Percentiles rank a stretch among this genome's conserved stretches.
Conservation (phyloP, 1,140 invertebrate species). For the Sarcophaga bullata region DNA sequence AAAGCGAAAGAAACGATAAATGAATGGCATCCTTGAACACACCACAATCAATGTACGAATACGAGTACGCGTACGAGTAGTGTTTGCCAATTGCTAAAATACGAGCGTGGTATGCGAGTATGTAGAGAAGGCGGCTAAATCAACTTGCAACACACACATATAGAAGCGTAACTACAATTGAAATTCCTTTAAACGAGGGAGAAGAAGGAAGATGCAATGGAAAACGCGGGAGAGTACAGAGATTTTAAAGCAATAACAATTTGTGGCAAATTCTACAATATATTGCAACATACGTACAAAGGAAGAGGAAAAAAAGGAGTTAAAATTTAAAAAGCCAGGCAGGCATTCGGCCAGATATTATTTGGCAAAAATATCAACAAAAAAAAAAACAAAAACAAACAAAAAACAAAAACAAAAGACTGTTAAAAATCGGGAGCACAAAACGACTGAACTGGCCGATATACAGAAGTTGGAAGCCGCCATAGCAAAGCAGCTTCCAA, state of each 20-base stretch:
- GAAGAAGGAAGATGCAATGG: not conserved
- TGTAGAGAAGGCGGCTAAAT: not conserved
- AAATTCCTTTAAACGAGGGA: constrained; percentile 7
- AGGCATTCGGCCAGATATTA: constrained; percentile 38
- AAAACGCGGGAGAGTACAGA: not conserved
- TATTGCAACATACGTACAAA: constrained; percentile 20
- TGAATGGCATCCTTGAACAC: constrained; percentile 34
- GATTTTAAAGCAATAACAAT: constrained; percentile 35
- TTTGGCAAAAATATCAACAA: constrained; percentile 30
- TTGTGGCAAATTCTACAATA: constrained; percentile 25
- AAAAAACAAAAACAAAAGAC: constrained; percentile 21
- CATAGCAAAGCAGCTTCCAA: constrained; percentile 16
- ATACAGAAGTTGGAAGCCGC: constrained; percentile 17
- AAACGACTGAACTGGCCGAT: constrained; percentile 7
- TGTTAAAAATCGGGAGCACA: constrained; percentile 33
- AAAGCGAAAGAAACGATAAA: constrained; percentile 25
- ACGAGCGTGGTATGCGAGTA: not conserved
- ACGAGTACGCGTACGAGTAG: not conserved
- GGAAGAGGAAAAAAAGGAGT: not conserved
- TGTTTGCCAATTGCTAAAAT: constrained; percentile 16
- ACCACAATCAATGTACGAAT: constrained; percentile 5
- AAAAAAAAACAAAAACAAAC: constrained; percentile 6
- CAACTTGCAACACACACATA: not conserved
- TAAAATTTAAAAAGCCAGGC: constrained; percentile 19
- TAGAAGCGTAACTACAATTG: constrained; percentile 28